phyloP scores from a whole-genome alignment of 2,113 vertebrate species.

The Mungos mungo region DNA sequence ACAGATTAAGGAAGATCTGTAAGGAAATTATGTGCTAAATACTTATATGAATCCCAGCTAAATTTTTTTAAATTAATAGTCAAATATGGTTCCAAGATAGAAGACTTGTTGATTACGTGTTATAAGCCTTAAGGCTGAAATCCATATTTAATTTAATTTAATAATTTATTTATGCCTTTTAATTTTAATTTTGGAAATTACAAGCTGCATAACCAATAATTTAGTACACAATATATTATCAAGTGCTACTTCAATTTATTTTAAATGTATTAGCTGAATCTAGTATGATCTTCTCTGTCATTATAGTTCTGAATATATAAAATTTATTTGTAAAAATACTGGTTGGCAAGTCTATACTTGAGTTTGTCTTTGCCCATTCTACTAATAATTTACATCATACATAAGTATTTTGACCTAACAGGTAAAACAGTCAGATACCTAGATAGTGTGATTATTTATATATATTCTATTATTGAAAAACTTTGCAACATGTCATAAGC shows the following conservation, averaged over 20 bases:
- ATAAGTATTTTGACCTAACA: background rate
- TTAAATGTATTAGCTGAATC: background rate
- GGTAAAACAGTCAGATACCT: background rate
- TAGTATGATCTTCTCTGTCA: background rate
- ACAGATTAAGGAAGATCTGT: background rate
- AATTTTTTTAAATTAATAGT: background rate
- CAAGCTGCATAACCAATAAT: background rate
- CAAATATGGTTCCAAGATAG: background rate
- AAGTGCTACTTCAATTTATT: background rate
- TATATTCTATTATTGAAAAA: background rate
- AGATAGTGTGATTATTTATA: background rate
- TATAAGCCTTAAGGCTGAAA: background rate
- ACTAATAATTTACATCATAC: background rate
- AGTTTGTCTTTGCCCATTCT: background rate
- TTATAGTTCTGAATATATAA: background rate
- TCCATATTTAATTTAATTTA: background rate
- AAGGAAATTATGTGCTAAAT: background rate
- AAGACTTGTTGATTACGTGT: background rate
- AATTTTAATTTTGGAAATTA: slow-evolving; percentile 26
- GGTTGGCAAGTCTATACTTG: background rate
- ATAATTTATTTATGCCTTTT: background rate
- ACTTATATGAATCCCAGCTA: background rate
- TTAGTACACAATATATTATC: background rate
- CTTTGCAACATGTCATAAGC: background rate
- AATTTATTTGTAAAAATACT: slow-evolving; percentile 23